phyloP scores from a whole-genome alignment of 2,888 invertebrate species.

The Melieria crassipennis region DNA sequence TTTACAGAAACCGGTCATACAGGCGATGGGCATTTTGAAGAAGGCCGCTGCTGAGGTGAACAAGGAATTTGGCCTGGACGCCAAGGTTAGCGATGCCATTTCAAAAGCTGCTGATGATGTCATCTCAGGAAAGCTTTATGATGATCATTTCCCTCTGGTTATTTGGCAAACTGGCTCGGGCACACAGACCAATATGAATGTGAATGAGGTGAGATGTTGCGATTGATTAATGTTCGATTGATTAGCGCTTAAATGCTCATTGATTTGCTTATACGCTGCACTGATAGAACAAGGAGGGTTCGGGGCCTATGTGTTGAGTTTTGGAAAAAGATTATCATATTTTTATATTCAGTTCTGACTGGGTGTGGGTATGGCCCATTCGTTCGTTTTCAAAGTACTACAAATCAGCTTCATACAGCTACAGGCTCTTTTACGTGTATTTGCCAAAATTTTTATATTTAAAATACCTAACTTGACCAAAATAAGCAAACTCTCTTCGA shows the following conservation, averaged over 20 bases:
- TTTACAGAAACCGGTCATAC: conserved; percentile 83
- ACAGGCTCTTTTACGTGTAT: no score
- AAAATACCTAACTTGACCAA: no score
- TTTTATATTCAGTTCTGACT: no score
- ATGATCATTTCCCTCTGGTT: conserved; percentile 96
- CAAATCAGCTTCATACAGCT: no score
- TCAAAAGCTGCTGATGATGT: conserved; percentile 93
- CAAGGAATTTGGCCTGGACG: conserved; percentile 89
- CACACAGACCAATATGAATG: conserved; percentile 99
- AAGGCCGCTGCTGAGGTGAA: conserved; percentile 98
- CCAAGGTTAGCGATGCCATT: conserved; percentile 89
- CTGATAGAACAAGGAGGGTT: no score
- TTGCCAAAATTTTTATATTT: no score
- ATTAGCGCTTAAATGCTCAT: neutral
- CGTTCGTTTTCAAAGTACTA: no score
- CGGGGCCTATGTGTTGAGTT: no score
- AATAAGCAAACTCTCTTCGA: neutral
- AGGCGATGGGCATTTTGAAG: conserved; percentile 95
- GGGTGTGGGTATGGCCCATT: no score
- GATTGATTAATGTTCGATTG: conserved; percentile 9
- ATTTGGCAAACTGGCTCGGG: conserved; percentile 99
- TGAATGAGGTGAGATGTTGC: conserved; percentile 80
- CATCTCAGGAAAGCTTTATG: conserved; percentile 89
- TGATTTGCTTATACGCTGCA: neutral
- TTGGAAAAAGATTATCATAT: no score